These are phyloP conservation scores for Micromys minutus DNA, from an alignment of 2,113 vertebrate species.

Conservation along the genomic window DNA sequence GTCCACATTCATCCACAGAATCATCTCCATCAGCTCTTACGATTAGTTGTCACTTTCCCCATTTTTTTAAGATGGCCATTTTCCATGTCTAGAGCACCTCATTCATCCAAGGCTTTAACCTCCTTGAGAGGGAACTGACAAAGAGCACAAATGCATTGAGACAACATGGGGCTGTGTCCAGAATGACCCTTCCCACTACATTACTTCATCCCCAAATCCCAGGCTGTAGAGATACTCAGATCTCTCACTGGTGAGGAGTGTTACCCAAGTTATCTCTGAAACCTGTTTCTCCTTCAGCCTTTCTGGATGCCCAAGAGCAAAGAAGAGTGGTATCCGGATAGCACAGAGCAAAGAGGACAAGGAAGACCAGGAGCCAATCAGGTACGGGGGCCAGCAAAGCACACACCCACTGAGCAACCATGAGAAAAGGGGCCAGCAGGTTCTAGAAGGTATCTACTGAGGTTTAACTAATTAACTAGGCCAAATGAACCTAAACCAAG, in stretches of 20 bases:
- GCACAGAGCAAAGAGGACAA: constrained; percentile 99
- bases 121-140: not conserved
- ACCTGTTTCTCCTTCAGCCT: constrained; percentile 88
- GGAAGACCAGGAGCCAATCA: constrained; percentile 99
- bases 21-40: no score
- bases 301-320: constrained; percentile 98
- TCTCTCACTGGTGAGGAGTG: fast-evolving
- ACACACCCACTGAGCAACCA: no score
- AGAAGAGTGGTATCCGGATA: constrained; percentile 99
- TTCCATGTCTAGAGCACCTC: not conserved
- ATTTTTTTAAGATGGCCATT: no score
- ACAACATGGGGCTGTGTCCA: fast-evolving
- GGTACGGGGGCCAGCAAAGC: constrained; percentile 82
- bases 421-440: fast-evolving
- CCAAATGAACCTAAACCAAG: not conserved
- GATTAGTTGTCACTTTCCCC: not conserved
- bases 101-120: not conserved
- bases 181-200: not conserved
- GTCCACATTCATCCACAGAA: no score
- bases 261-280: constrained; percentile 50
- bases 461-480: fast-evolving
- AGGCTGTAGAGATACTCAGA: fast-evolving
- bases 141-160: no score
- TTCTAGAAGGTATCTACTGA: not conserved
- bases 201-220: not conserved